Evolutionary conservation across 2,888 invertebrate genomes (phyloP).

Genomic region (Brachylomia viminalis): DNA sequence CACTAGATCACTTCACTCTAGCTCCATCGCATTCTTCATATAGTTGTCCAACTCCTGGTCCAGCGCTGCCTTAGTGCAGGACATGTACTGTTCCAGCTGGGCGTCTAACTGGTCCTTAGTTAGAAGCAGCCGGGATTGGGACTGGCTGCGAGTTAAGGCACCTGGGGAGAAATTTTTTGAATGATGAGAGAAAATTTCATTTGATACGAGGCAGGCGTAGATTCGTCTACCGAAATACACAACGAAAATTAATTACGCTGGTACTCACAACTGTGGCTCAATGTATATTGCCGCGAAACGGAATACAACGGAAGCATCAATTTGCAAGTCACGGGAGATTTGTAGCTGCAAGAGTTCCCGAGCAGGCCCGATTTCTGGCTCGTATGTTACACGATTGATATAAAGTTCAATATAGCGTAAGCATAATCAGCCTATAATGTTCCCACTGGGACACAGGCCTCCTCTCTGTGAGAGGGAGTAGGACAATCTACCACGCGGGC

Average conservation of each 20-base stretch:
- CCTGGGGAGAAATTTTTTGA: constrained; percentile 66
- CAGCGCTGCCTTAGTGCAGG: constrained; percentile 90
- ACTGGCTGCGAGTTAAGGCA: constrained; percentile 66
- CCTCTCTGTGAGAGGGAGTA: not conserved
- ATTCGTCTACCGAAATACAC: not conserved
- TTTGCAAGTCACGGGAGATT: not conserved
- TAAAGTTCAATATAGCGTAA: not conserved
- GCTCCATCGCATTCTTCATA: constrained; percentile 81
- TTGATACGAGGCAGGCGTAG: not conserved
- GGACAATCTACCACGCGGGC: not conserved
- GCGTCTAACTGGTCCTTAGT: constrained; percentile 92
- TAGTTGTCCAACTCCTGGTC: constrained; percentile 91
- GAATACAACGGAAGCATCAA: not conserved
- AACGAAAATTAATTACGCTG: not conserved
- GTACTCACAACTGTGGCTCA: not conserved
- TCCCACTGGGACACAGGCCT: not conserved
- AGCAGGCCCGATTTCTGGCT: not conserved
- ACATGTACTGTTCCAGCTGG: constrained; percentile 94
- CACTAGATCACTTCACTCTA: constrained; percentile 54
- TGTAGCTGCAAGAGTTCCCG: not conserved
- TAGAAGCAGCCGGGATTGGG: constrained; percentile 72
- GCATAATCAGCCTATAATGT: not conserved
- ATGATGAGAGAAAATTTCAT: not conserved
- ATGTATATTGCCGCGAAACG: not conserved
- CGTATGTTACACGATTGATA: not conserved